Evolutionary conservation across 92 coral and sea anemone genomes (phyloP), one percentile per base, ranked within the genome.

Genomic region (Umimayanthus kanabou): DNA sequence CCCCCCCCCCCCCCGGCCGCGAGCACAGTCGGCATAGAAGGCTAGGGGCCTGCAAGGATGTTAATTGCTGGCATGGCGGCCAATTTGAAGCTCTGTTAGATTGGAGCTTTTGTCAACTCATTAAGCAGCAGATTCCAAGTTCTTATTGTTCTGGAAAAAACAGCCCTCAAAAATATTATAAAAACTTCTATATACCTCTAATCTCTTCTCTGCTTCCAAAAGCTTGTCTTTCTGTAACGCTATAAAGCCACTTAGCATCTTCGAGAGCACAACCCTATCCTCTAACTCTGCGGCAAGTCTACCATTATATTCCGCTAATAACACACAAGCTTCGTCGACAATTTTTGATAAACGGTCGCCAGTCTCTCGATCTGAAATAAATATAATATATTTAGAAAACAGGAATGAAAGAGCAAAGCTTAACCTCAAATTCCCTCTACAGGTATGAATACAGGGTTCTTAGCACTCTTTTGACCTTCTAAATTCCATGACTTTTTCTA

Each of bases 231-330:
- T 95, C 88, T 97, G 99, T 5, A 94, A 92, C 29, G 92, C 89
- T 39, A 97, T 89, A 80, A 95, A 97, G 29, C 97, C 93, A 18
- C 93, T 86, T 75, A 97, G 91, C 96, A 97, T 92, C 89, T 97
- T 97, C 29, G 98, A 95, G 37, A 97, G 94, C 10, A 92, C 90
- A 20, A 94, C 25, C 81, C 99, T 93, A 90, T 97, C 99, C 74
- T 97, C 99, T 10, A 97, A 88, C 67, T 97, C 99, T 20, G 99
- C 99, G 4, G 99, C 94, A 40, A 97, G 94, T 85, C 99, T 87
- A 2, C 99, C 99, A 74, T 97, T 97, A 77, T 97, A 97, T 85
- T 97, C 99, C 70, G 99, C 99, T 75, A 97, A 88, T 85, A 97
- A 87, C 73, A 97, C 87, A 86, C 99, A 97, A 23, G 99, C 99